Percentiles rank a stretch among this genome's conserved stretches.
Conservation (phyloP, 1,140 invertebrate species). For the Eufriesea mexicana region DNA sequence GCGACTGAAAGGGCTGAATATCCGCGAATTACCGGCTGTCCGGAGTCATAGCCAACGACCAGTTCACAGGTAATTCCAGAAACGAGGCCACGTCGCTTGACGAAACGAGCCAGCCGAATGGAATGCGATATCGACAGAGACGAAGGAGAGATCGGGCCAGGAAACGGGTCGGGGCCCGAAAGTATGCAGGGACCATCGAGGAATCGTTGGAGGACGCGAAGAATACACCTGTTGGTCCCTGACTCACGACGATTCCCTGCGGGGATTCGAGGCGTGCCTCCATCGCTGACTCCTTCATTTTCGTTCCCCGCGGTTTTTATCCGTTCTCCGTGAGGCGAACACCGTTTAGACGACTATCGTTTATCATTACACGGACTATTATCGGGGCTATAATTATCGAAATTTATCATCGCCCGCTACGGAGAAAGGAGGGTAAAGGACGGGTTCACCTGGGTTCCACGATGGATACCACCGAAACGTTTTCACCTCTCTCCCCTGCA, state of each 20-base stretch:
- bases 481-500: constrained; percentile 14
- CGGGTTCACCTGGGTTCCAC: constrained; percentile 11
- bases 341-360: constrained; percentile 51
- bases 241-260: constrained; percentile 58
- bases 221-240: constrained; percentile 61
- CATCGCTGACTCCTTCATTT: constrained; percentile 58
- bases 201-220: neutral
- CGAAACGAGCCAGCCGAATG: neutral
- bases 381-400: constrained; percentile 57
- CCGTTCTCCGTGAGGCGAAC: constrained; percentile 32
- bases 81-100: neutral
- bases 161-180: neutral
- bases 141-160: neutral
- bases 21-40: too few relatives aligned
- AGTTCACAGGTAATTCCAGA: neutral
- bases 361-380: constrained; percentile 64
- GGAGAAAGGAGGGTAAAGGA: constrained; percentile 55
- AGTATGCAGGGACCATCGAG: constrained; percentile 21
- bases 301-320: constrained; percentile 33
- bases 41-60: too few relatives aligned
- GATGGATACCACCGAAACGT: neutral
- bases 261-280: constrained; percentile 55
- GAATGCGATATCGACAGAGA: neutral
- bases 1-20: too few relatives aligned
- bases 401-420: constrained; percentile 51